Percentiles rank a stretch among this genome's conserved stretches.
Conservation (phyloP, 2,113 vertebrate species). For the Recurvirostra avosetta region DNA sequence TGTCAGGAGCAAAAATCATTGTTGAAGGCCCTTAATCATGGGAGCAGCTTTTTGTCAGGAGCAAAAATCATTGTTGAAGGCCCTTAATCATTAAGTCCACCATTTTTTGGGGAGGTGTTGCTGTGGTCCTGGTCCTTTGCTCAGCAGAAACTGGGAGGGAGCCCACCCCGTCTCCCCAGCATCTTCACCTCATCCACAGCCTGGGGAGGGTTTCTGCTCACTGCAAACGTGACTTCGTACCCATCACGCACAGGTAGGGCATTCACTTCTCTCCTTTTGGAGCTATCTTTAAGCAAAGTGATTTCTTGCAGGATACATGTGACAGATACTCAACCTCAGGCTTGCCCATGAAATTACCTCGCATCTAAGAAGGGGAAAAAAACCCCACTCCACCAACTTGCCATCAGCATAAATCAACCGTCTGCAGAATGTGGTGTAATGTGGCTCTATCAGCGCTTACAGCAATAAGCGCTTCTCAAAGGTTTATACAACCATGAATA, state of each 20-base stretch:
- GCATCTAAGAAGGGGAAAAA: background rate
- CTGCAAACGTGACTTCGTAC: background rate
- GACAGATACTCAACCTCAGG: background rate
- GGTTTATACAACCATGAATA: accelerated
- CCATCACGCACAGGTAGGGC: accelerated
- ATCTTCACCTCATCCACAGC: background rate
- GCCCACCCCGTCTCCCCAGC: background rate
- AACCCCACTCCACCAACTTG: background rate
- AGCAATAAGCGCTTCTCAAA: accelerated
- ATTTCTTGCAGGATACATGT: background rate
- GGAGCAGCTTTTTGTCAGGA: background rate
- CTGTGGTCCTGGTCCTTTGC: background rate
- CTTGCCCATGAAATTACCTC: background rate
- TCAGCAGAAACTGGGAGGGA: background rate
- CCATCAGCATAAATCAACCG: background rate
- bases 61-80: background rate
- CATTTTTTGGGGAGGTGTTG: background rate
- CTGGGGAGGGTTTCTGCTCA: background rate
- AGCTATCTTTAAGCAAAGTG: background rate
- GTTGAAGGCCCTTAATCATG: accelerated
- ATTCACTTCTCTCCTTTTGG: background rate
- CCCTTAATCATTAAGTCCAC: accelerated
- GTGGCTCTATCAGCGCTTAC: background rate
- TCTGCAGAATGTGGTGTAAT: background rate
- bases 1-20: background rate